Base-by-base conservation (phyloP, 2,797 vertebrate species). In the Scolopax rusticola region DNA sequence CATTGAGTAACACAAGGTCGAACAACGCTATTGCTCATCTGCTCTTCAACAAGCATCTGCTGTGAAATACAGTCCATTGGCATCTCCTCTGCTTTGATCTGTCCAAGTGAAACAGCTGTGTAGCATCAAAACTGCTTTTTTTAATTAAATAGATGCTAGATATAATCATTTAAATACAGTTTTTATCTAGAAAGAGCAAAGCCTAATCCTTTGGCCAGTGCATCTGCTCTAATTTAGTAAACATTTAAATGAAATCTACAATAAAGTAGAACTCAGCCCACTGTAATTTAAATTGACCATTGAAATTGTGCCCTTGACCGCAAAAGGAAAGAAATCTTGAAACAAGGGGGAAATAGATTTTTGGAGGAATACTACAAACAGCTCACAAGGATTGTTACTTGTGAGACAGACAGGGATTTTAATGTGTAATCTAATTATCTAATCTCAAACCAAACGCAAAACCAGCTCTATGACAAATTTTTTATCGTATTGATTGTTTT, bases 401-500 rank as follows among this genome's bases (percentile, higher is more conserved):
- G 15, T 21, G 23, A 82, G 43, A 43, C n/a, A 40, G 25, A 2
- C 14, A 53, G 13, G 7, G 23, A 91, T 47, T 48, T 65, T 50
- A n/a, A 36, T 15, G 12, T 53, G 24, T 28, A 32, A 63, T 18
- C 28, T 56, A 36, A 61, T 27, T 36, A 50, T 13, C 28, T 59
- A 11, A 61, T 56, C 40, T 59, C 71, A 87, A 77, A 81, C 9
- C 19, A 60, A 90, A 77, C 2, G 5, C 15, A 54, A 36, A 75
- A 87, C 1, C 24, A 43, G 8, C 20, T 33, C 25, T 64, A 1
- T 45, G 8, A 70, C 33, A 33, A 64, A n/a, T n/a, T 84, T 41
- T 28, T 0, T 15, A 40, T 41, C 0, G 0, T 9, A 5, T 4
- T 24, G 33, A 43, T 53, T 53, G 15, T 53, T 53, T 27, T 30